phyloP scores from a whole-genome alignment of 2,797 vertebrate genomes.

The Falco novaeseelandiae region DNA sequence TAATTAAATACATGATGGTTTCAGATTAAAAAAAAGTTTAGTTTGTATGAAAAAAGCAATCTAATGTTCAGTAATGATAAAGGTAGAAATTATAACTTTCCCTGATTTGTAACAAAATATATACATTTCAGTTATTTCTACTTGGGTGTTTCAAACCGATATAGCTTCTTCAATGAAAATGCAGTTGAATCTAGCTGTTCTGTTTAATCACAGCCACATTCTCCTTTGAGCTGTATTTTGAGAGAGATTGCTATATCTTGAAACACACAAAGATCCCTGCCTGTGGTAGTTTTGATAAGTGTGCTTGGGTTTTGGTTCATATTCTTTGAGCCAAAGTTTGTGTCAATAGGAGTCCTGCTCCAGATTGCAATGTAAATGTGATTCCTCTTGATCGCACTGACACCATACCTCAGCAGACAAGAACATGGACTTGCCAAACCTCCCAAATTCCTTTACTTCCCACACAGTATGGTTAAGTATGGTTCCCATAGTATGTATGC shows the following conservation, averaged over 20 bases:
- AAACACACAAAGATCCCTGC: neutral
- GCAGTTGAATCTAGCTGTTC: neutral
- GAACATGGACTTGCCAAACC: neutral
- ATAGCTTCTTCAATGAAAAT: neutral
- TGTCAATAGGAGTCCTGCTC: neutral
- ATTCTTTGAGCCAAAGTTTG: neutral
- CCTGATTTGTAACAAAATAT: neutral
- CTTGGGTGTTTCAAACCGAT: neutral
- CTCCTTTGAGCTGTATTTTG: neutral
- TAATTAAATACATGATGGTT: neutral
- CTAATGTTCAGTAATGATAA: neutral
- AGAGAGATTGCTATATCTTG: neutral
- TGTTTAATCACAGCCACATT: neutral
- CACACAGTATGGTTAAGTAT: too few species aligned
- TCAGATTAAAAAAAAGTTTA: neutral
- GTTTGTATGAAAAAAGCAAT: neutral
- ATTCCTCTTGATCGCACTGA: neutral
- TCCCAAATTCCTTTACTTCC: neutral
- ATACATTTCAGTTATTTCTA: neutral
- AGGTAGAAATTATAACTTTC: neutral
- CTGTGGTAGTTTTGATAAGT: neutral
- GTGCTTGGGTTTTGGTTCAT: neutral
- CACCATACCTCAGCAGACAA: neutral
- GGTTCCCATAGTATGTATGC: too few species aligned
- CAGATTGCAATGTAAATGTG: rapidly evolving